Conservation (phyloP, 37 sponge, comb jelly and placozoan species). For the Halisarca cf. caerulea region DNA sequence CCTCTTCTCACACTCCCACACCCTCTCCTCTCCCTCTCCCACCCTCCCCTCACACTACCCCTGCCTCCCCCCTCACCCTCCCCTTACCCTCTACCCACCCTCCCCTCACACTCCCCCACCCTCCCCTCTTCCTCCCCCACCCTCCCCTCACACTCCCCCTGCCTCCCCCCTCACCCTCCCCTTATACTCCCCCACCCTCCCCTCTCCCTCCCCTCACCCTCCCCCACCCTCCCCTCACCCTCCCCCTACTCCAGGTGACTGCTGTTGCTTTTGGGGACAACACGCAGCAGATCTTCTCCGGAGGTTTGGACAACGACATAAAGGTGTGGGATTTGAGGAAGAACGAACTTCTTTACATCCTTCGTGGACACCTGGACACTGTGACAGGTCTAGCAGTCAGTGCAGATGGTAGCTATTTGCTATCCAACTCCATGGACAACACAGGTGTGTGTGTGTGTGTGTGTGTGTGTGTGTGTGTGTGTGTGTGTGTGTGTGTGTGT, state of each 20-base stretch:
- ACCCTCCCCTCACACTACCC: too few species aligned
- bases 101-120: too few species aligned
- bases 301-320: conserved; percentile 92
- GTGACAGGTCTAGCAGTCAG: conserved; percentile 84
- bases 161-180: too few species aligned
- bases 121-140: too few species aligned
- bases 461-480: not conserved
- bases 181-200: not conserved
- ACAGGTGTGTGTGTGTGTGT: conserved; percentile 52
- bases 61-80: too few species aligned
- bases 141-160: too few species aligned
- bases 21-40: too few species aligned
- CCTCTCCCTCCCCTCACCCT: not conserved
- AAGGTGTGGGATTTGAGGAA: conserved; percentile 90
- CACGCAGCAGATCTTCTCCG: conserved; percentile 81
- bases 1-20: too few species aligned
- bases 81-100: too few species aligned
- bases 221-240: not conserved
- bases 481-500: not conserved
- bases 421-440: conserved; percentile 96
- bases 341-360: conserved; percentile 49
- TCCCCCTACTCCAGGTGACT: conserved; percentile 69
- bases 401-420: conserved; percentile 81
- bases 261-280: conserved; percentile 85
- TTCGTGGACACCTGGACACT: conserved; percentile 89